Evolutionary conservation across 2,797 vertebrate species (phyloP), one percentile per base, ranked within the genome.

Genomic region (Onychomys torridus): DNA sequence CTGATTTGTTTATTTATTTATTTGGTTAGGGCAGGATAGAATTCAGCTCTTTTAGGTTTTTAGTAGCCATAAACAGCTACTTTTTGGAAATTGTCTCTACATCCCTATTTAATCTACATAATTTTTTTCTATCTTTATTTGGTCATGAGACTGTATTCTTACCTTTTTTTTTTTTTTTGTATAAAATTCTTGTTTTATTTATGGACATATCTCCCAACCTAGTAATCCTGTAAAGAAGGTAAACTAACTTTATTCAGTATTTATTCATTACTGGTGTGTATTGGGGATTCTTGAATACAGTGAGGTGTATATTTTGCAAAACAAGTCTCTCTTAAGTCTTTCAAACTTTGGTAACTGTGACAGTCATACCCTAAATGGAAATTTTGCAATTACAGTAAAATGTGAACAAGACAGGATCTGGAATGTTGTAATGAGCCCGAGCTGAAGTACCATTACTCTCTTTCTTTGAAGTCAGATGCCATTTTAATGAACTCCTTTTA

Each of bases 161-260:
- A 83, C 27, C 32, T 71, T 85, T 89, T 86, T 83, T 61, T 8
- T 86, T 55, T 59, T 65, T 10, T 87, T 63, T 46, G 0, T 16
- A 34, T 46, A 63, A 79, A 71, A 27, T 71, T 6, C 25, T 63
- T 16, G 21, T 90, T 32, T 90, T 97, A 95, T 16, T 82, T 90
- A 67, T 23, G 40, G 14, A 9, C 73, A 27, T 83, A 19, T 4
- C 21, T 90, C 43, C 49, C 9, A 95, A 27, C 11, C 23, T 81
- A 52, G 40, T 87, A 86, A 59, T 94, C 32, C 19, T 91, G 49
- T 90, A 61, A 96, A 40, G 37, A 91, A 93, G 93, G 46, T 85
- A 85, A 94, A 52, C 21, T 49, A 69, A 37, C 7, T 82, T 52
- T 90, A 73, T 76, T 89, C 59, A 93, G 1, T 75, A 88, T 94